Conservation (phyloP, 2,797 vertebrate genomes). For the Crenichthys baileyi region DNA sequence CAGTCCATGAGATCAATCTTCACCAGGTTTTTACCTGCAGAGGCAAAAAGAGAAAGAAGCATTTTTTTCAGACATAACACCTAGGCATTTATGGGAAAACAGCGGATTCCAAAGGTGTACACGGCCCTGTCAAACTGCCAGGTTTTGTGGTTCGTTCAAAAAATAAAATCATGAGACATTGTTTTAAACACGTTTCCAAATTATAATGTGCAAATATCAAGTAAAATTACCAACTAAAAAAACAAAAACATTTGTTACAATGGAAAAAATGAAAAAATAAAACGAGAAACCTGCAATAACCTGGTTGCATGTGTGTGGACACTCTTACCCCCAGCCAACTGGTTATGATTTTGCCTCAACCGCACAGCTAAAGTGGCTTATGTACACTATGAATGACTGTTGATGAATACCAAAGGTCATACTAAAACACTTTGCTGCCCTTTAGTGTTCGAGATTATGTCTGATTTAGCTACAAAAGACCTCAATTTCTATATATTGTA, state of each 20-base stretch:
- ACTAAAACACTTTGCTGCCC: background rate
- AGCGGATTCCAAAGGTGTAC: background rate
- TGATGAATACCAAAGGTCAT: no score
- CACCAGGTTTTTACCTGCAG: constrained; percentile 83
- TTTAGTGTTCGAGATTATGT: background rate
- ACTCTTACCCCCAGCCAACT: background rate
- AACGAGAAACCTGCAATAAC: background rate
- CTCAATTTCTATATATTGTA: no score
- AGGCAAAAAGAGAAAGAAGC: background rate
- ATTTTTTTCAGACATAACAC: background rate
- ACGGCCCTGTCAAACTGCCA: background rate
- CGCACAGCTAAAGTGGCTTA: background rate
- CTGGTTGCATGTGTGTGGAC: background rate
- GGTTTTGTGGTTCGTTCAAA: background rate
- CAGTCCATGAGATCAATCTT: constrained; percentile 92
- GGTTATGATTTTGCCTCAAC: background rate
- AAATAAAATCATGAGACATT: background rate
- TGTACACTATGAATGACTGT: background rate
- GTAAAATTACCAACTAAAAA: background rate
- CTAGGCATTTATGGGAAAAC: background rate
- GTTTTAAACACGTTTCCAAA: background rate
- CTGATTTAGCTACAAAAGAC: background rate
- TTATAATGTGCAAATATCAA: background rate
- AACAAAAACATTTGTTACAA: background rate
- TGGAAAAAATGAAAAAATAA: background rate